Percentiles rank a stretch among this genome's conserved stretches.
phyloP scores from a whole-genome alignment of 2,113 vertebrate species.

The Dasyprocta punctata region DNA sequence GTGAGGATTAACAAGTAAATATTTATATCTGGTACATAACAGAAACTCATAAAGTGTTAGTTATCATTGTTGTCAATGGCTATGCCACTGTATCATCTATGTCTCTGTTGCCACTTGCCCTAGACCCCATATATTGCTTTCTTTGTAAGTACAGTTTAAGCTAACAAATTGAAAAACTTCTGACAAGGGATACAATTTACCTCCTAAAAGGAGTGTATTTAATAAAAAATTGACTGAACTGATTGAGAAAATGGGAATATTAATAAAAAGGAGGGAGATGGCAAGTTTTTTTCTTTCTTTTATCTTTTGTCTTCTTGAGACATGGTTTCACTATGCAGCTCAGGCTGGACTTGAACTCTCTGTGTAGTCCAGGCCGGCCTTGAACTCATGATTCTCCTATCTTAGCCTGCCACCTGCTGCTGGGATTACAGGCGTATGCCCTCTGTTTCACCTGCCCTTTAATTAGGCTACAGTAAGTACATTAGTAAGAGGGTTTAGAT shows the following conservation, averaged over 20 bases:
- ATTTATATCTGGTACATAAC: neutral
- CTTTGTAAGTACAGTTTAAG: neutral
- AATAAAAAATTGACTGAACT: slow-evolving; percentile 1
- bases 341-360: too few species aligned
- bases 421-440: neutral
- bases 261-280: neutral
- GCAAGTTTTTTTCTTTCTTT: neutral
- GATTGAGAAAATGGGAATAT: neutral
- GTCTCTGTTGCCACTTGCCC: neutral
- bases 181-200: neutral
- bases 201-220: neutral
- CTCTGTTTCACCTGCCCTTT: neutral
- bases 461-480: neutral
- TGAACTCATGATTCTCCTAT: neutral
- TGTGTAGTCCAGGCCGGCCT: neutral
- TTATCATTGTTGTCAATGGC: neutral
- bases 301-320: neutral
- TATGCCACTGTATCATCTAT: neutral
- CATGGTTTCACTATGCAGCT: neutral
- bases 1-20: neutral
- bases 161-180: neutral
- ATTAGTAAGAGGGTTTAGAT: neutral
- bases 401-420: neutral
- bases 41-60: neutral
- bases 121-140: neutral